Conservation (phyloP, 2,113 vertebrate species). For the Oncorhynchus clarkii region DNA sequence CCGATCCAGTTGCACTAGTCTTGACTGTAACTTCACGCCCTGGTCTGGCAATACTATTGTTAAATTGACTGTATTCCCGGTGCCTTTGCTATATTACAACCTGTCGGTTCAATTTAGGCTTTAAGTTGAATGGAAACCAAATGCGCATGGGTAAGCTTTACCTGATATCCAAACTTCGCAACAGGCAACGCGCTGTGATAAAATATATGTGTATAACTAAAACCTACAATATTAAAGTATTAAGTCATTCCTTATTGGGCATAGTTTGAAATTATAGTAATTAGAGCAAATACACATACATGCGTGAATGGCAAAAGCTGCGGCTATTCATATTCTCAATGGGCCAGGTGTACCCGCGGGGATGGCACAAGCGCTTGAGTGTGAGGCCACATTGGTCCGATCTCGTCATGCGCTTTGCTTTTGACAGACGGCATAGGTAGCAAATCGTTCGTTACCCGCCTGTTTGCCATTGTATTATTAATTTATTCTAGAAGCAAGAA, state of each 20-base stretch:
- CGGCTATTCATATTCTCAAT: too few species aligned
- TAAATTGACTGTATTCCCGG: slow-evolving; percentile 23
- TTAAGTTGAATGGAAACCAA: not conserved
- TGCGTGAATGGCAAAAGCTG: too few species aligned
- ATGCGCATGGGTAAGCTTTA: not conserved
- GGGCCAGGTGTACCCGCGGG: too few species aligned
- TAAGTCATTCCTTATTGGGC: not conserved
- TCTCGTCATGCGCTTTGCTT: not conserved
- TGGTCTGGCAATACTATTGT: slow-evolving; percentile 14
- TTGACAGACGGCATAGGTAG: not conserved
- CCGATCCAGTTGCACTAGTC: slow-evolving; percentile 49
- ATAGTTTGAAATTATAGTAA: not conserved
- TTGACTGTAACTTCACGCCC: slow-evolving; percentile 42
- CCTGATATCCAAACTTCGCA: not conserved
- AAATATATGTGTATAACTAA: not conserved
- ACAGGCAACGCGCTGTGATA: not conserved
- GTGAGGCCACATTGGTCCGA: not conserved
- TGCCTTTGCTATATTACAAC: slow-evolving; percentile 4
- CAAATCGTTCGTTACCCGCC: not conserved
- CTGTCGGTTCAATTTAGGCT: slow-evolving; percentile 7
- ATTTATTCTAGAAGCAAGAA: not conserved
- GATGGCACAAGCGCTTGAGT: too few species aligned
- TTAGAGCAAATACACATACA: too few species aligned
- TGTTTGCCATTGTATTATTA: not conserved
- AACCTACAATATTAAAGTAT: not conserved